phyloP scores from a whole-genome alignment of 2,113 vertebrate species.

The Gobius niger region DNA sequence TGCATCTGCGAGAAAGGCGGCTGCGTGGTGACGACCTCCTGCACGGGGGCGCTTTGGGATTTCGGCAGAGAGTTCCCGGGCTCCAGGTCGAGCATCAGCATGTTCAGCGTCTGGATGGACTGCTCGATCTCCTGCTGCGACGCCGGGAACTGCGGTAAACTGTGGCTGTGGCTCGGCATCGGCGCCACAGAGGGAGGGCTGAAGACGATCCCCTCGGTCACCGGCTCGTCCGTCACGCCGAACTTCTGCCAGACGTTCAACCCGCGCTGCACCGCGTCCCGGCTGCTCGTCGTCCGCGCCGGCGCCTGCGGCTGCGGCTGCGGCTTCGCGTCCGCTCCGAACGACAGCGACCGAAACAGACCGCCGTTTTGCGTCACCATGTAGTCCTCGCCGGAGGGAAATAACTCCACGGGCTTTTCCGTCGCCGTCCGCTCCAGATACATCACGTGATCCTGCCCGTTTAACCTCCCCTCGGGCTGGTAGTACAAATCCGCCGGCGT shows the following conservation, averaged over 20 bases:
- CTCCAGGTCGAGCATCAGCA: conserved; percentile 93
- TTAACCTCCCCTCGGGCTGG: conserved; percentile 78
- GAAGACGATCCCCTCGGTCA: conserved; percentile 73
- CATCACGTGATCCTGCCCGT: conserved; percentile 75
- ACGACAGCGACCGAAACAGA: conserved; percentile 87
- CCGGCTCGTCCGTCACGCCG: conserved; percentile 77
- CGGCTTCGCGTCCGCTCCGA: conserved; percentile 72
- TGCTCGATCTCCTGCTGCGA: conserved; percentile 94
- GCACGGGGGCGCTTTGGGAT: conserved; percentile 84
- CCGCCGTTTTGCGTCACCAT: conserved; percentile 66
- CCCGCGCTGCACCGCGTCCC: conserved; percentile 93
- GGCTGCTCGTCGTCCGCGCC: conserved; percentile 88
- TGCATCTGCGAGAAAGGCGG: conserved; percentile 79
- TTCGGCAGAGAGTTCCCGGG: conserved; percentile 79
- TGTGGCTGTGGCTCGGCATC: conserved; percentile 81
- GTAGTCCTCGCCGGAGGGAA: conserved; percentile 60
- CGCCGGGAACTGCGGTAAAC: conserved; percentile 89
- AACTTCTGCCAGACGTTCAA: conserved; percentile 94
- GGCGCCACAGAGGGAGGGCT: conserved; percentile 42
- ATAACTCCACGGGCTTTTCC: conserved; percentile 41
- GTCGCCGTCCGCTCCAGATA: conserved; percentile 68
- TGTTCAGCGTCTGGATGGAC: conserved; percentile 93
- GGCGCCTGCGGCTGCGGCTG: conserved; percentile 88
- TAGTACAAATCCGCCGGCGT: conserved; percentile 79
- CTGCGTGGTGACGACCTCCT: conserved; percentile 79